Evolutionary conservation across 2,888 invertebrate genomes (phyloP).

Genomic region (Caenorhabditis uteleia): DNA sequence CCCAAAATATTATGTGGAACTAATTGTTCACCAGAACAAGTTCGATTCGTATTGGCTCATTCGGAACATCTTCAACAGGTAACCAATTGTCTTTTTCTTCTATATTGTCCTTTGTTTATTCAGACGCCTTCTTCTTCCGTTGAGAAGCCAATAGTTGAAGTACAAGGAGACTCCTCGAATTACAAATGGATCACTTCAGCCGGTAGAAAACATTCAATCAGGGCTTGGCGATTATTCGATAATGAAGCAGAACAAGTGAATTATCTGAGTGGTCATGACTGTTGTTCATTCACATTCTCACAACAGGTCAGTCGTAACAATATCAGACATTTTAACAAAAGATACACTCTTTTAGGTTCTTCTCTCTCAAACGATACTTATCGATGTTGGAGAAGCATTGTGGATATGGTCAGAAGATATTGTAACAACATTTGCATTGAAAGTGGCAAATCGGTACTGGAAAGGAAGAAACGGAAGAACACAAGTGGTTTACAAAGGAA

Average conservation of each 20-base stretch:
- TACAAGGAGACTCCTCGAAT: slow-evolving; percentile 44
- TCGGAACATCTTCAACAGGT: slow-evolving; percentile 9
- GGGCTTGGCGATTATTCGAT: slow-evolving; percentile 54
- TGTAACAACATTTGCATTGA: slow-evolving; percentile 47
- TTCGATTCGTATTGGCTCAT: slow-evolving; percentile 19
- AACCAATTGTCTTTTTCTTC: slow-evolving; percentile 1
- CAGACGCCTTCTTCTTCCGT: not conserved
- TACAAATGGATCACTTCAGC: slow-evolving; percentile 32
- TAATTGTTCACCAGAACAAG: slow-evolving; percentile 20
- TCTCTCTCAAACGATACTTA: slow-evolving; percentile 47
- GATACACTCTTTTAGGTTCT: slow-evolving; percentile 10
- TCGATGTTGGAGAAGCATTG: slow-evolving; percentile 53
- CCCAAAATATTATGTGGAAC: slow-evolving; percentile 22
- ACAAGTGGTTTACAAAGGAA: slow-evolving; percentile 46
- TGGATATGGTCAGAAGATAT: slow-evolving; percentile 61
- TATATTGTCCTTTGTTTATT: not conserved
- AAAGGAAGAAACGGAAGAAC: slow-evolving; percentile 28
- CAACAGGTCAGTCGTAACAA: slow-evolving; percentile 30
- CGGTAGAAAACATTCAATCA: slow-evolving; percentile 29
- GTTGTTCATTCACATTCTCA: slow-evolving; percentile 47
- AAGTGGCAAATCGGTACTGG: slow-evolving; percentile 52
- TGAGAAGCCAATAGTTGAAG: slow-evolving; percentile 17
- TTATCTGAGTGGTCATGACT: slow-evolving; percentile 29
- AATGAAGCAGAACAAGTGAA: slow-evolving; percentile 44
- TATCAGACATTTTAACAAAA: not conserved